Base-by-base conservation (phyloP, 1,140 invertebrate species). In the Ostrea edulis region DNA sequence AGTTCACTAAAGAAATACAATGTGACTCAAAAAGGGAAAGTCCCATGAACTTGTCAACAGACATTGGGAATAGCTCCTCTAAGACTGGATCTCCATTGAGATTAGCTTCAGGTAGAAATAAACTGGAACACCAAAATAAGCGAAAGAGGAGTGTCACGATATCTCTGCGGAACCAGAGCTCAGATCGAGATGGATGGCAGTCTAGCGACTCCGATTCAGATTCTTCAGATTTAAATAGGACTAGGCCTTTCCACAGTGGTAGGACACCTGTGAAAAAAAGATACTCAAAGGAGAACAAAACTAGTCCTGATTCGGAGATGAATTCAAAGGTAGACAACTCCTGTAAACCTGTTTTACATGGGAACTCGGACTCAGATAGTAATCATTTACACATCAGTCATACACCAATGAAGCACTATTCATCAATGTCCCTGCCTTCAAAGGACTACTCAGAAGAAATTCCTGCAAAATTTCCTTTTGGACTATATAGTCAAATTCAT, bases 151-250 rank as follows among this genome's bases (percentile, higher is more conserved):
- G 82, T 54, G 82, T 77, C 17, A 83, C 89, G 0, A 86, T 89
- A 2, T 55, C 82, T 62, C 35, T 90, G 7, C 87, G 89, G 2
- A 87, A 89, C 51, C 89, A 89, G 20, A 29, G 54, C 11, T 85
- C 65, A 17, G 71, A 55, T 85, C 82, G 35, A 51, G 86, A 87
- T 7, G 81, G 82, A 11, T 90, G 89, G 89, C 65, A 71, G 17
- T 77, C 85, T 9, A 77, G 77, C 54, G 89, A 90, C 62, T 89
- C 77, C 44, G 88, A 90, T 20, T 82, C 84, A 44, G 86, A 90
- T 25, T 82, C 84, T 29, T 22, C 58, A 14, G 65, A 71, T 12
- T 12, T 81, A 4, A 68, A 8, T 14, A 54, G 51, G 25, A 53
- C 20, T 84, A 71, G 54, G n/a, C 55, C 58, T 51, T 22, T 20